Conservation (phyloP, 2,888 invertebrate species). For the Phytoseiulus persimilis region DNA sequence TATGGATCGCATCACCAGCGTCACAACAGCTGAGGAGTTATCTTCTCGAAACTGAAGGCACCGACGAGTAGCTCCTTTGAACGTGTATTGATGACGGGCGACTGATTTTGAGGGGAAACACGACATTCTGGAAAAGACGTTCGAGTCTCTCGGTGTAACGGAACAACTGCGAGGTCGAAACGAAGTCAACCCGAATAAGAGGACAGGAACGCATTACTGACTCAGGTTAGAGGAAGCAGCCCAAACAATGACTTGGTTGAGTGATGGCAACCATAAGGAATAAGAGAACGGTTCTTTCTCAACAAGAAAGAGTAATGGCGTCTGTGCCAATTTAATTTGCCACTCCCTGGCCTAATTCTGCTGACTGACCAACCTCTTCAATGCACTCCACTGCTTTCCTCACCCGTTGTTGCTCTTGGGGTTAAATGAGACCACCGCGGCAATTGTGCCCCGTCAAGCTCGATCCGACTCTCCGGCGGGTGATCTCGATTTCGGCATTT, state of each 20-base stretch:
- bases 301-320: neutral
- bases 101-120: too few species aligned
- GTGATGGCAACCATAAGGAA: neutral
- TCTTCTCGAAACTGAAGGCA: too few species aligned
- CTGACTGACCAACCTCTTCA: neutral
- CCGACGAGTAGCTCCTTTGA: too few species aligned
- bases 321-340: neutral
- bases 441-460: neutral
- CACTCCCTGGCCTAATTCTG: neutral
- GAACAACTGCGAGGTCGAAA: neutral
- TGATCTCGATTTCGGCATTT: neutral
- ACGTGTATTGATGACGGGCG: too few species aligned
- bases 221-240: neutral
- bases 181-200: neutral
- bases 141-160: neutral
- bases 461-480: neutral
- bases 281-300: neutral
- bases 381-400: neutral
- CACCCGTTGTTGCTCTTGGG: slow-evolving; percentile 5
- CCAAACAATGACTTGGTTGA: neutral
- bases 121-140: neutral
- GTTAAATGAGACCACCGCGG: neutral
- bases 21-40: too few species aligned
- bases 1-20: too few species aligned
- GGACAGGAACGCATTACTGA: neutral